A percentile compares a stretch with the other conserved stretches of the same genome.
These are phyloP conservation scores for Nephila pilipes DNA, from an alignment of 1,140 invertebrate species.

Conservation along the genomic window DNA sequence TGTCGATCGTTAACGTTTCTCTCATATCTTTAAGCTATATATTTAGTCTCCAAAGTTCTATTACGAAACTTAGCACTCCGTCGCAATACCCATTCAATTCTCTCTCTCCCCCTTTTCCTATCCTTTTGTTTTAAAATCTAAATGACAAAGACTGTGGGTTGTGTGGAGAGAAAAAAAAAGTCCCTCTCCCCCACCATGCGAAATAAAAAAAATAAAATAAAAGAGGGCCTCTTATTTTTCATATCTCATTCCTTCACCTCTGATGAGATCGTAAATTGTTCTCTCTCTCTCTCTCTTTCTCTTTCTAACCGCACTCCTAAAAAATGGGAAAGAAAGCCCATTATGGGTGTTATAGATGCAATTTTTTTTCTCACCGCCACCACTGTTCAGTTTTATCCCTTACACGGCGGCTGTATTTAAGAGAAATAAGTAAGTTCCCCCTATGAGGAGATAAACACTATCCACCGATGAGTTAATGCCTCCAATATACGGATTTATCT, in stretches of 20 bases:
- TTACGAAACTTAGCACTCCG: conserved; percentile 30
- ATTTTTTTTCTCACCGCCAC: conserved; percentile 18
- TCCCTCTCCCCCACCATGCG: neutral
- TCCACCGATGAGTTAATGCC: conserved; percentile 60
- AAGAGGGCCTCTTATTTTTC: conserved; percentile 62
- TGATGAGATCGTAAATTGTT: conserved; percentile 67
- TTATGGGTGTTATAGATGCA: conserved; percentile 53
- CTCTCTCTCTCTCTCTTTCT: neutral
- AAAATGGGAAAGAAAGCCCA: conserved; percentile 22
- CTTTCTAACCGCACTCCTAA: neutral
- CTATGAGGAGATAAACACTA: conserved; percentile 53
- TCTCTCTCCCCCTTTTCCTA: neutral
- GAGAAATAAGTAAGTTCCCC: conserved; percentile 53
- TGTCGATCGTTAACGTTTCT: conserved; percentile 43
- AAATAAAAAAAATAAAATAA: conserved; percentile 13
- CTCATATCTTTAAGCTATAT: conserved; percentile 49
- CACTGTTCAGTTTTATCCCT: conserved; percentile 18
- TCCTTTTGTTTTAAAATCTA: conserved; percentile 50
- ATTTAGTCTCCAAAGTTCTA: conserved; percentile 47
- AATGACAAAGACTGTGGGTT: conserved; percentile 36
- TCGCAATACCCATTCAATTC: neutral
- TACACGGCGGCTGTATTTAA: conserved; percentile 34
- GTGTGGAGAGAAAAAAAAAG: conserved; percentile 34
- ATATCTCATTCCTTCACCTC: conserved; percentile 53
- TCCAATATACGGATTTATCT: conserved; percentile 64